These are phyloP conservation scores for Pseudomyrmex concolor DNA, from an alignment of 1,140 invertebrate genomes.

Conservation along the genomic window DNA sequence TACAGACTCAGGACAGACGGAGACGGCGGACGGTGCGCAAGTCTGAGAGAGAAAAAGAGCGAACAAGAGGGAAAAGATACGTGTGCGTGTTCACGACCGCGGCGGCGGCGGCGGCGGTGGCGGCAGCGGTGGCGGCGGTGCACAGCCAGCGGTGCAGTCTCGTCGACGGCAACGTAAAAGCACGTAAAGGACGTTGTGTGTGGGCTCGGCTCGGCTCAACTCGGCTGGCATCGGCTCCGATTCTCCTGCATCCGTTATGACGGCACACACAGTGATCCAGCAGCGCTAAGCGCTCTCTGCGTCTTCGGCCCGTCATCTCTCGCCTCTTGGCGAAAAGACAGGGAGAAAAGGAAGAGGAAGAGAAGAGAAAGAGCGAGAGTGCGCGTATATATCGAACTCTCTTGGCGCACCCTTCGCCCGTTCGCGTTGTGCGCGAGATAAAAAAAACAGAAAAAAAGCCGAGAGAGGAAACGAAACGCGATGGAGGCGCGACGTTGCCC, in stretches of 20 bases:
- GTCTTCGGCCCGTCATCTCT: constrained; percentile 42
- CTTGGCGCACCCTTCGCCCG: constrained; percentile 49
- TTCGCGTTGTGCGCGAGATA: constrained; percentile 14
- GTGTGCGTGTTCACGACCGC: constrained; percentile 22
- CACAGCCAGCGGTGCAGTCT: constrained; percentile 2
- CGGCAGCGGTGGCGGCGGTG: constrained; percentile 6
- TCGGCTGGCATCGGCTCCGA: constrained; percentile 31
- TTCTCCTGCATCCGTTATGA: constrained; percentile 71
- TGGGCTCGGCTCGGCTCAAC: constrained; percentile 68
- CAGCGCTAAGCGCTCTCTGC: constrained; percentile 64
- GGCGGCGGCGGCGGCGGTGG: too few relatives aligned
- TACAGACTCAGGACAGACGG: not conserved
- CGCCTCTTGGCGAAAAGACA: not conserved
- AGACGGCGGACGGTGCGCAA: constrained; percentile 44
- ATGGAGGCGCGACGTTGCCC: constrained; percentile 63
- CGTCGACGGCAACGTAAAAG: not conserved
- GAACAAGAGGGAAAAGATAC: constrained; percentile 55
- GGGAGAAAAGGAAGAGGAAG: not conserved
- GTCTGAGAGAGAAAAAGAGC: constrained; percentile 32
- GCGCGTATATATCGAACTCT: constrained; percentile 44
- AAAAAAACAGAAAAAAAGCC: not conserved
- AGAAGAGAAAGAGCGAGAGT: not conserved
- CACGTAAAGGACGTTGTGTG: constrained; percentile 59
- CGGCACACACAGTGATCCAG: constrained; percentile 67
- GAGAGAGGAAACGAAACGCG: constrained; percentile 30